These are phyloP conservation scores for Chelonus formosanus DNA, from an alignment of 2,888 invertebrate species.

Conservation along the genomic window DNA sequence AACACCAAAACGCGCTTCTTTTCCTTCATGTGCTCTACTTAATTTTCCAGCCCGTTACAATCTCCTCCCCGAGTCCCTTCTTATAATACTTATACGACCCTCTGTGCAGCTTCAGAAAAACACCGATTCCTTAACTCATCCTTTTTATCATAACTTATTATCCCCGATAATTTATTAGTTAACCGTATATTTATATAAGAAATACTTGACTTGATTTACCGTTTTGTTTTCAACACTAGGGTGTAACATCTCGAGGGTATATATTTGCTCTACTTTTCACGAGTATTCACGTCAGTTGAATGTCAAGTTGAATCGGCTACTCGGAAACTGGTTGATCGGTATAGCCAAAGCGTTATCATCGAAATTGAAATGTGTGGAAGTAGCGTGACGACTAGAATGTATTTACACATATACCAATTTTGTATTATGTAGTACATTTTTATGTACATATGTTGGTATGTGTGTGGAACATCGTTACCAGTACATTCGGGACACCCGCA, in stretches of 20 bases:
- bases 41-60: slow-evolving; percentile 38
- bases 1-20: slow-evolving; percentile 12
- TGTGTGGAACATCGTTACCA: neutral
- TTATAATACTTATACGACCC: no score
- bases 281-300: slow-evolving; percentile 28
- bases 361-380: slow-evolving; percentile 12
- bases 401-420: slow-evolving; percentile 3
- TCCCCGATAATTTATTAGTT: no score
- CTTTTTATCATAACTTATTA: no score
- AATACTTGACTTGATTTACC: no score
- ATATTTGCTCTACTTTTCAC: slow-evolving; percentile 14
- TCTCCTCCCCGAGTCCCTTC: slow-evolving; percentile 9
- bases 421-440: slow-evolving; percentile 15
- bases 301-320: slow-evolving; percentile 32
- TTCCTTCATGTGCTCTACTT: slow-evolving; percentile 27
- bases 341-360: slow-evolving; percentile 11
- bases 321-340: slow-evolving; percentile 37
- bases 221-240: no score
- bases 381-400: slow-evolving; percentile 3
- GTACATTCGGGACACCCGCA: slow-evolving; percentile 12
- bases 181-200: no score
- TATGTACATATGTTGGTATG: slow-evolving; percentile 16
- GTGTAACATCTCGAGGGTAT: neutral
- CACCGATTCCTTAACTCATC: no score
- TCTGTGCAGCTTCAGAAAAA: no score